Evolutionary conservation across 2,888 invertebrate genomes (phyloP).

Genomic region (Steinernema carpocapsae): DNA sequence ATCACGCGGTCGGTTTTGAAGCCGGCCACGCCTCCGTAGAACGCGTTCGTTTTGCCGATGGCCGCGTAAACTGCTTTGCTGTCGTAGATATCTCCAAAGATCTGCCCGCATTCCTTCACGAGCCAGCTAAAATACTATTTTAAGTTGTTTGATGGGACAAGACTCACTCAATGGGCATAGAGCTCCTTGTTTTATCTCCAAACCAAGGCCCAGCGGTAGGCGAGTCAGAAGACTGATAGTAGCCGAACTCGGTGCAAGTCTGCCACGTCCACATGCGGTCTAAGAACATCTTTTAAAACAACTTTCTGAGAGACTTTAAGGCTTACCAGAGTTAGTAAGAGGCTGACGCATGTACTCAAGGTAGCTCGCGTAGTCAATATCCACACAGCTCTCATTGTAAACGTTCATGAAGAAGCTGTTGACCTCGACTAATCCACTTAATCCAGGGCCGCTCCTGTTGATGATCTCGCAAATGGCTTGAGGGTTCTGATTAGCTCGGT

Average conservation of each 20-base stretch:
- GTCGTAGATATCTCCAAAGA: slow-evolving; percentile 50
- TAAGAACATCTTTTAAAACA: slow-evolving; percentile 40
- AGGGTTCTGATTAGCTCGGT: neutral
- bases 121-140: slow-evolving; percentile 40
- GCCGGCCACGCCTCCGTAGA: slow-evolving; percentile 52
- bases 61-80: slow-evolving; percentile 44
- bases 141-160: neutral
- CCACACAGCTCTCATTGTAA: slow-evolving; percentile 45
- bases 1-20: slow-evolving; percentile 15
- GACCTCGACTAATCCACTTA: neutral
- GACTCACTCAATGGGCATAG: slow-evolving; percentile 1
- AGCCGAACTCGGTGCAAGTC: slow-evolving; percentile 93
- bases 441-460: neutral
- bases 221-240: slow-evolving; percentile 83
- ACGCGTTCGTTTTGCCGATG: slow-evolving; percentile 50
- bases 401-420: slow-evolving; percentile 23
- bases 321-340: neutral
- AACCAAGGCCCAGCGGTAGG: slow-evolving; percentile 55
- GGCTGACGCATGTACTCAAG: slow-evolving; percentile 22
- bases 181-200: slow-evolving; percentile 32
- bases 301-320: slow-evolving; percentile 40
- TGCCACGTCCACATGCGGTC: slow-evolving; percentile 88
- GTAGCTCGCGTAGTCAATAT: slow-evolving; percentile 49
- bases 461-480: slow-evolving; percentile 12
- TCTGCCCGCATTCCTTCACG: slow-evolving; percentile 52